Conservation (phyloP, 2,797 vertebrate genomes). For the Falco concolor region DNA sequence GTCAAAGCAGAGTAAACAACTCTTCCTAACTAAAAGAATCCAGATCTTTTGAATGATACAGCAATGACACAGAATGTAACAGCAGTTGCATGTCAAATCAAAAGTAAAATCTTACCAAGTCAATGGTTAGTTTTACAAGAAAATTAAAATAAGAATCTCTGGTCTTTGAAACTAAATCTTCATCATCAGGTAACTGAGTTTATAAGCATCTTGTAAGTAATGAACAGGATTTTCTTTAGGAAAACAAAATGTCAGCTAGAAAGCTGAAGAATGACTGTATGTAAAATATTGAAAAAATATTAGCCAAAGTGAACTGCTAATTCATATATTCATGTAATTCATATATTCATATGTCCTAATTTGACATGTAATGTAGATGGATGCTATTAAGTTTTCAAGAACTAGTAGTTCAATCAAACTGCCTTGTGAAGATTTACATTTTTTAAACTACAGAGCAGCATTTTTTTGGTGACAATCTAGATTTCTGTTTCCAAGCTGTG, state of each 20-base stretch:
- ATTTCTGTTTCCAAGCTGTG: background rate
- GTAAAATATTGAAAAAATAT: background rate
- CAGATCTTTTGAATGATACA: background rate
- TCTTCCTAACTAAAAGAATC: background rate
- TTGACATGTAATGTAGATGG: background rate
- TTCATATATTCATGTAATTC: background rate
- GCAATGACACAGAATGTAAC: background rate
- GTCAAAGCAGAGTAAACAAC: background rate
- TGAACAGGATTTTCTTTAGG: background rate
- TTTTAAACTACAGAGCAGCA: background rate
- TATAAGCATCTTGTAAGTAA: background rate
- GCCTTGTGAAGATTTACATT: background rate
- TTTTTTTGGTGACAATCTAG: background rate
- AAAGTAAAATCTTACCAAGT: background rate
- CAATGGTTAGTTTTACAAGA: background rate
- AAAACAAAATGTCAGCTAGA: background rate
- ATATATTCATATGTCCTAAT: background rate
- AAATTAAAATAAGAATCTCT: background rate
- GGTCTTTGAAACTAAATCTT: background rate
- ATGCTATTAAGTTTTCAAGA: background rate
- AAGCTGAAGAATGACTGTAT: background rate
- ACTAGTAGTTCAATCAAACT: background rate
- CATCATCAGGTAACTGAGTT: background rate
- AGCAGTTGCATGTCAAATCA: background rate
- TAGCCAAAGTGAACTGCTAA: background rate